Conservation (phyloP, 2,113 vertebrate species). For the Vimba vimba region DNA sequence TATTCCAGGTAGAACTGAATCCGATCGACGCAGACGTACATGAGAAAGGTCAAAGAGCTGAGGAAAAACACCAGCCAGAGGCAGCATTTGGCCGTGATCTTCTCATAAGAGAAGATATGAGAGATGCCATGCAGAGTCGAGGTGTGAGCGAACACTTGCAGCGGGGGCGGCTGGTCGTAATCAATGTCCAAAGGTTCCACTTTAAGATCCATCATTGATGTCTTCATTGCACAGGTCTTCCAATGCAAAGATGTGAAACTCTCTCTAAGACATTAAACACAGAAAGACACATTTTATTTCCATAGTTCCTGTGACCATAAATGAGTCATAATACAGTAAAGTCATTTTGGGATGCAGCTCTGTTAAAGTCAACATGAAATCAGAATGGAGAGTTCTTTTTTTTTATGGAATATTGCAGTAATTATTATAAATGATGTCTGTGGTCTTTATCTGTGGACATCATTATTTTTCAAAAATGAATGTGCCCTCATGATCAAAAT, state of each 20-base stretch:
- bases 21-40: slow-evolving; percentile 92
- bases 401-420: too few species aligned
- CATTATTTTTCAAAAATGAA: rapidly evolving
- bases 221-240: slow-evolving; percentile 2
- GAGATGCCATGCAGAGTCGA: slow-evolving; percentile 96
- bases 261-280: background rate
- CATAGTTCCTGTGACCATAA: background rate
- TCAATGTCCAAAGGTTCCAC: slow-evolving; percentile 87
- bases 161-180: slow-evolving; percentile 83
- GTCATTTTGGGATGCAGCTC: background rate
- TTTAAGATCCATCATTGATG: slow-evolving; percentile 88
- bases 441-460: too few species aligned
- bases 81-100: slow-evolving; percentile 87
- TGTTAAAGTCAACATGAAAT: background rate
- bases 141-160: slow-evolving; percentile 94
- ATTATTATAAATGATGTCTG: too few species aligned
- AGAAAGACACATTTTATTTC: background rate
- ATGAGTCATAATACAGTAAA: background rate
- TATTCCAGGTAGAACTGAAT: slow-evolving; percentile 96
- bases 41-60: slow-evolving; percentile 86
- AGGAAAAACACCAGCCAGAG: slow-evolving; percentile 93
- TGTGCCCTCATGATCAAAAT: too few species aligned
- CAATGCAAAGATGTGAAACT: slow-evolving; percentile 5
- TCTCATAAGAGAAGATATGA: slow-evolving; percentile 97
- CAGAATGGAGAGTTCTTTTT: too few species aligned